Percentiles rank a stretch among this genome's conserved stretches.
Conservation (phyloP, 1,140 invertebrate genomes). For the Leptopilina boulardi region DNA sequence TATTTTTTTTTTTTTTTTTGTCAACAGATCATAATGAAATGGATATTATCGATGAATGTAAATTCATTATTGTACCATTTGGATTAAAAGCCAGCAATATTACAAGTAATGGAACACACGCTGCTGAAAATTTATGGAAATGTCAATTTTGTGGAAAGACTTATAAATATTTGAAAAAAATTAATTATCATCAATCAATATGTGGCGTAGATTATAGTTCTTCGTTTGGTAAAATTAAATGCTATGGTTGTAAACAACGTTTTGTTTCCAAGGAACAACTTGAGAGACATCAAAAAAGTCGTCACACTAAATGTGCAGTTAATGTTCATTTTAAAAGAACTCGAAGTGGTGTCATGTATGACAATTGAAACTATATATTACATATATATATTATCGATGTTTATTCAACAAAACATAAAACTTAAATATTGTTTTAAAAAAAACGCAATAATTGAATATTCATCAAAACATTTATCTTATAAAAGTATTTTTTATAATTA, state of each 20-base stretch:
- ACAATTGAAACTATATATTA: neutral
- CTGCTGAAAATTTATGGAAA: neutral
- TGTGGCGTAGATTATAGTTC: neutral
- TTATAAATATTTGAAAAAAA: slow-evolving; percentile 1
- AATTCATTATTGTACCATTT: slow-evolving; percentile 2
- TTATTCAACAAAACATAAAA: no score
- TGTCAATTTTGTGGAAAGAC: slow-evolving; percentile 4
- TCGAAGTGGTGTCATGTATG: neutral
- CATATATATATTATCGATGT: no score
- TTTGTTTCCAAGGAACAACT: neutral
- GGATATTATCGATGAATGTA: neutral
- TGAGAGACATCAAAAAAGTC: neutral
- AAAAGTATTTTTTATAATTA: neutral
- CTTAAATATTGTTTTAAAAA: neutral
- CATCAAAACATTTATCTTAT: neutral
- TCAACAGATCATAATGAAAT: neutral
- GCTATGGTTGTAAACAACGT: neutral
- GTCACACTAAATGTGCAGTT: neutral
- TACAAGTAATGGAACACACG: neutral
- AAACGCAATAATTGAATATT: neutral
- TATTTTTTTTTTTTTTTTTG: slow-evolving; percentile 1
- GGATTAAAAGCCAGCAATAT: neutral
- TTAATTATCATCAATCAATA: neutral
- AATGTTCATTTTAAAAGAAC: neutral
- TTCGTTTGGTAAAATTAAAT: neutral